Evolutionary conservation across 1,140 invertebrate genomes (phyloP).

Genomic region (Drosophila simulans): DNA sequence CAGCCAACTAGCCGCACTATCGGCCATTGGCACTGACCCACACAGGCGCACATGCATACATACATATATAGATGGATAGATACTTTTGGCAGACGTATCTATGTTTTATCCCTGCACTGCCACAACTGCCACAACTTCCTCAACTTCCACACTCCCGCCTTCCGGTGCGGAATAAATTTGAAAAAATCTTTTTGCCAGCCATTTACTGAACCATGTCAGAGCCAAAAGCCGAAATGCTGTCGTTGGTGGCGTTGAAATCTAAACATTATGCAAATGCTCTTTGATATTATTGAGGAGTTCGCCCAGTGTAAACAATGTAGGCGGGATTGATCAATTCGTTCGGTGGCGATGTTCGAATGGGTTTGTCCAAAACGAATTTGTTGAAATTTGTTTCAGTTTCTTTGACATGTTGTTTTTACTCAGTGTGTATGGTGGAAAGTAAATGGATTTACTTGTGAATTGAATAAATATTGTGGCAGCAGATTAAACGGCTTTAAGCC

Average conservation of each 20-base stretch:
- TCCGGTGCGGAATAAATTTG: conserved; percentile 38
- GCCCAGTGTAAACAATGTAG: conserved; percentile 35
- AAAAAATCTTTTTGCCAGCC: conserved; percentile 50
- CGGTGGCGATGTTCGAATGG: conserved; percentile 27
- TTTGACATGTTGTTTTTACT: conserved; percentile 6
- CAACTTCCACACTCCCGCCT: background rate
- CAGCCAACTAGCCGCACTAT: conserved; percentile 55
- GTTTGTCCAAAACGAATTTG: conserved; percentile 11
- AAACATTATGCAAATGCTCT: conserved; percentile 54
- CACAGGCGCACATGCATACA: background rate
- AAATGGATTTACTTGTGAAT: background rate
- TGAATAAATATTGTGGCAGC: background rate
- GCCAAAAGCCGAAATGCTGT: conserved; percentile 40
- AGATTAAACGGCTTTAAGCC: background rate
- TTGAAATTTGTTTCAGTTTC: conserved; percentile 11
- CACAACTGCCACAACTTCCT: background rate
- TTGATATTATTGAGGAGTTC: conserved; percentile 47
- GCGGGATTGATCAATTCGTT: conserved; percentile 41
- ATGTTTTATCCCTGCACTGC: conserved; percentile 14
- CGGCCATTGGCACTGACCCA: conserved; percentile 56
- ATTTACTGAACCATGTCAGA: conserved; percentile 43
- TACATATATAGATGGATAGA: too few species aligned
- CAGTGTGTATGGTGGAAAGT: background rate
- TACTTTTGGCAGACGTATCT: conserved; percentile 21
- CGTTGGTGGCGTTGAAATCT: conserved; percentile 32